Percentiles rank a stretch among this genome's conserved stretches.
These are phyloP conservation scores for Eolophus roseicapilla DNA, from an alignment of 2,113 vertebrate genomes.

Conservation along the genomic window DNA sequence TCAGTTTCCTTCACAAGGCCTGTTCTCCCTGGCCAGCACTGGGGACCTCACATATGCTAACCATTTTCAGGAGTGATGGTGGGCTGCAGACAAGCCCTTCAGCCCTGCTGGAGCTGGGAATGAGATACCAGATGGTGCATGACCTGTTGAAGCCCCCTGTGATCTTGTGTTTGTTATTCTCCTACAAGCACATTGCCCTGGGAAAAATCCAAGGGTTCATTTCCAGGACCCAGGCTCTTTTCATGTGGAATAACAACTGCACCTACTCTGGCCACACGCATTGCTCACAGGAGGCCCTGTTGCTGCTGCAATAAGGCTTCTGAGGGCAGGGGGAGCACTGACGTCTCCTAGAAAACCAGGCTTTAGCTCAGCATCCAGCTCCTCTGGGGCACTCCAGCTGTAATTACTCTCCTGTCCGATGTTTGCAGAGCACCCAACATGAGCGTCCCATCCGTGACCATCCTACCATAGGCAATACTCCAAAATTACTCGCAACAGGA, in stretches of 20 bases:
- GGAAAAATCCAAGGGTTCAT: constrained; percentile 6
- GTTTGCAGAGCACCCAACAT: neutral
- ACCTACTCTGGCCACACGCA: neutral
- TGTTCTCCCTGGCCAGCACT: neutral
- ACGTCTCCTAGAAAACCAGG: neutral
- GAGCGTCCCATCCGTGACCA: neutral
- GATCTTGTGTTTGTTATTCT: constrained; percentile 55
- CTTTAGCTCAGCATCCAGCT: neutral
- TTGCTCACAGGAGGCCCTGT: neutral
- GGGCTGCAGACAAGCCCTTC: constrained; percentile 8
- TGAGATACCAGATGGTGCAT: constrained; percentile 34
- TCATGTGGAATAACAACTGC: constrained; percentile 28
- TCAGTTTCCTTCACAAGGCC: neutral
- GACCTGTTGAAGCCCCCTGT: constrained; percentile 18
- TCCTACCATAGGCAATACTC: neutral
- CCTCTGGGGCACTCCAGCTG: neutral
- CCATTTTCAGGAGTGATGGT: constrained; percentile 10
- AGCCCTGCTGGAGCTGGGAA: constrained; percentile 12
- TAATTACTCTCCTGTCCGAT: neutral
- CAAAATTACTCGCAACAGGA: neutral
- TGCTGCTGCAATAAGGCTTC: neutral
- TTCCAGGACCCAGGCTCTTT: constrained; percentile 23
- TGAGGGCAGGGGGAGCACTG: neutral
- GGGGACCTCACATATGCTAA: neutral
- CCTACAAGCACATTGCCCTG: neutral